phyloP scores from a whole-genome alignment of 2,888 invertebrate genomes.

The Pharmacophagus antenor region DNA sequence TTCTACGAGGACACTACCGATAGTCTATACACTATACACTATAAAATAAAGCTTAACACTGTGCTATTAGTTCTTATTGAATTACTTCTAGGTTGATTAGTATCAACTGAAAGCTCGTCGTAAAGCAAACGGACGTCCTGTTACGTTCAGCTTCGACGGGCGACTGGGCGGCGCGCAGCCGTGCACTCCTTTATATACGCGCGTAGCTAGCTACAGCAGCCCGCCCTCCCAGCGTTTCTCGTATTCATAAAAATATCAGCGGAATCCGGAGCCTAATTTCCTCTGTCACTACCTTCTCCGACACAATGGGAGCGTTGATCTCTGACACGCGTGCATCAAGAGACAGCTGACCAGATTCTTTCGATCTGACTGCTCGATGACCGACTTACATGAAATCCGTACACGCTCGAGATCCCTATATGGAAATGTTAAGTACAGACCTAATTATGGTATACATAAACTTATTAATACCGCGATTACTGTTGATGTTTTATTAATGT shows the following conservation, averaged over 20 bases:
- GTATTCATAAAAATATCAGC: slow-evolving; percentile 72
- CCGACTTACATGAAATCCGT: slow-evolving; percentile 46
- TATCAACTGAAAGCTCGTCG: slow-evolving; percentile 26
- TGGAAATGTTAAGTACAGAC: slow-evolving; percentile 34
- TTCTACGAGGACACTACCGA: slow-evolving; percentile 17
- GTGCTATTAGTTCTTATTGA: background rate
- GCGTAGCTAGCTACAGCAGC: slow-evolving; percentile 50
- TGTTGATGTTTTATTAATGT: slow-evolving; percentile 23
- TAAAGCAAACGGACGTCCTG: slow-evolving; percentile 41
- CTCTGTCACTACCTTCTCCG: slow-evolving; percentile 70
- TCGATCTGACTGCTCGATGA: slow-evolving; percentile 45
- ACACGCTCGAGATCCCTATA: slow-evolving; percentile 43
- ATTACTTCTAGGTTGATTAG: background rate
- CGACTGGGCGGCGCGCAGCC: slow-evolving; percentile 71
- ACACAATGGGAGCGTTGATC: slow-evolving; percentile 79
- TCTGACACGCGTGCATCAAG: slow-evolving; percentile 55
- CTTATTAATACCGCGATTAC: slow-evolving; percentile 28
- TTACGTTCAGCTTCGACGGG: slow-evolving; percentile 47
- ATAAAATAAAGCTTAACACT: slow-evolving; percentile 14
- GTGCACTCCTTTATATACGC: slow-evolving; percentile 66
- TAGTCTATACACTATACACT: slow-evolving; percentile 27
- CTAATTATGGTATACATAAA: slow-evolving; percentile 28
- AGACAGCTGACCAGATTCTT: slow-evolving; percentile 66
- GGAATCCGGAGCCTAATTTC: slow-evolving; percentile 76
- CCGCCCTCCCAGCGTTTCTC: slow-evolving; percentile 64